These are phyloP conservation scores for Conus canariensis DNA, from an alignment of 2,888 invertebrate genomes.

Conservation along the genomic window DNA sequence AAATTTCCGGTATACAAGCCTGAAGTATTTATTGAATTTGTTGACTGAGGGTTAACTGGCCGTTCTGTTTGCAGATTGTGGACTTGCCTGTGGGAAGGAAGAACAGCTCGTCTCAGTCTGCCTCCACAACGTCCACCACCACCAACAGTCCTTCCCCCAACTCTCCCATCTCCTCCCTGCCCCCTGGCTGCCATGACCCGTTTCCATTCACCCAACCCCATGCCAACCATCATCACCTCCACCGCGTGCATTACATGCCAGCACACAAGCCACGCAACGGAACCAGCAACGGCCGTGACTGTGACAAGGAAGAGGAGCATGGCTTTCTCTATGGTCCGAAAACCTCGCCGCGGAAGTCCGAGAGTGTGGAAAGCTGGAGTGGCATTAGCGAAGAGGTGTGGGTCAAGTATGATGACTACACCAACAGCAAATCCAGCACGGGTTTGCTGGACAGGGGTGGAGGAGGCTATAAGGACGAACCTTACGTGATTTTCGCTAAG, in stretches of 20 bases:
- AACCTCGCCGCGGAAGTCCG: conserved; percentile 56
- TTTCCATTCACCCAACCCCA: conserved; percentile 67
- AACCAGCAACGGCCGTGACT: not conserved
- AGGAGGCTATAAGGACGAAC: conserved; percentile 67
- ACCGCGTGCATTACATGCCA: conserved; percentile 84
- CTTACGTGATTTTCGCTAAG: conserved; percentile 71
- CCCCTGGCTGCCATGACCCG: conserved; percentile 54
- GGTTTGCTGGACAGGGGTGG: conserved; percentile 57
- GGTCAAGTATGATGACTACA: conserved; percentile 69
- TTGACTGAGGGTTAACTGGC: no score
- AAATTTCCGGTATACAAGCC: no score
- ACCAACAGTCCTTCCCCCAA: conserved; percentile 74
- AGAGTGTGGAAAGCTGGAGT: conserved; percentile 61
- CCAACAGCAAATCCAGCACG: conserved; percentile 68
- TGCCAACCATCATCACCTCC: conserved; percentile 78
- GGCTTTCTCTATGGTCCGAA: conserved; percentile 68
- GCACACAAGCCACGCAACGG: conserved; percentile 33
- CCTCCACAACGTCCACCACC: conserved; percentile 78
- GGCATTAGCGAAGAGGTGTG: conserved; percentile 71
- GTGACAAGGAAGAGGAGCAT: not conserved
- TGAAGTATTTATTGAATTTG: no score
- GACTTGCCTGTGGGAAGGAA: conserved; percentile 88
- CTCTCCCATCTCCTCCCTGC: conserved; percentile 60
- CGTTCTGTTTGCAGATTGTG: conserved; percentile 84
- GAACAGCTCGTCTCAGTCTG: conserved; percentile 75